These are phyloP conservation scores for Conistra vaccinii DNA, from an alignment of 2,888 invertebrate species.

Conservation along the genomic window DNA sequence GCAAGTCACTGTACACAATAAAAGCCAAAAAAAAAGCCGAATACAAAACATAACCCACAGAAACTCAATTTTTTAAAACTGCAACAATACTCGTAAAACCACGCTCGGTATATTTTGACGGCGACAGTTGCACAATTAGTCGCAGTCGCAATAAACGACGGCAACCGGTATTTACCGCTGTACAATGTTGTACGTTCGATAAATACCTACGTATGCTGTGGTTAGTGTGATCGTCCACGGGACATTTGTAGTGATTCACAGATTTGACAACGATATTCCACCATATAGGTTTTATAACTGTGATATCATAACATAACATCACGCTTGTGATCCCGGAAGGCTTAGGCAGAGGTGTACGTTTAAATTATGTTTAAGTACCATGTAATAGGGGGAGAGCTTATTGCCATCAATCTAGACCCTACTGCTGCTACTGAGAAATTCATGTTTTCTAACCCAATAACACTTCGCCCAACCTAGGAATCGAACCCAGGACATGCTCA, in stretches of 20 bases:
- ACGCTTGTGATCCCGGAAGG: too few species aligned
- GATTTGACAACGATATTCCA: background rate
- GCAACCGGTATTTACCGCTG: conserved; percentile 51
- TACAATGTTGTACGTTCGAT: conserved; percentile 55
- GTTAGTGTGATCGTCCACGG: conserved; percentile 30
- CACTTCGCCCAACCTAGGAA: too few species aligned
- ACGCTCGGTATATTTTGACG: conserved; percentile 60
- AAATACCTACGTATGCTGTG: conserved; percentile 30
- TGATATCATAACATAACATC: background rate
- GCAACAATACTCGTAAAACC: conserved; percentile 54
- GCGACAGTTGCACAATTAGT: conserved; percentile 59
- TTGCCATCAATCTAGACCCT: too few species aligned
- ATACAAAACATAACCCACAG: conserved; percentile 9
- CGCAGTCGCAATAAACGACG: conserved; percentile 56
- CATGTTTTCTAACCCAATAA: too few species aligned
- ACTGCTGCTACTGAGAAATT: too few species aligned
- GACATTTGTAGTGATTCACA: background rate
- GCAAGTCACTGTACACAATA: background rate
- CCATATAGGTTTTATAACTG: background rate
- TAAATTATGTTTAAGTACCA: too few species aligned
- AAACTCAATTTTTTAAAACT: conserved; percentile 47
- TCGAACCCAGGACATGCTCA: too few species aligned
- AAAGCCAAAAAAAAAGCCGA: background rate
- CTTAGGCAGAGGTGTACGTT: too few species aligned
- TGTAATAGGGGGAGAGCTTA: too few species aligned